Base-by-base conservation (phyloP, 2,797 vertebrate genomes). In the Hoplostethus mediterraneus region DNA sequence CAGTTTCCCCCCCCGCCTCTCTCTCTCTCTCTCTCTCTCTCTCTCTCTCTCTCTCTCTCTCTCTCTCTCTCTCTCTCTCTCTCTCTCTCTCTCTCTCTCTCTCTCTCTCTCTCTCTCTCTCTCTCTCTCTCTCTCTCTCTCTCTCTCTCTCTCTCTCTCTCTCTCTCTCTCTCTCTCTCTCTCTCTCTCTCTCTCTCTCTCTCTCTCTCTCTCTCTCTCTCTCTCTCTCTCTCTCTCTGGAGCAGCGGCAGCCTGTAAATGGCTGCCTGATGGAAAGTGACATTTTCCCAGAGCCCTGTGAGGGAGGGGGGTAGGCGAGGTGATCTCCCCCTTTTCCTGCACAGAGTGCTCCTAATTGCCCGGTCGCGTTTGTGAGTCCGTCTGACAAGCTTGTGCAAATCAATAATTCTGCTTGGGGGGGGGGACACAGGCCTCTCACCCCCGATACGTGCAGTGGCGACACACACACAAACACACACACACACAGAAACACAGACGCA, bases 331-430 rank as follows among this genome's bases (percentile, higher is more conserved):
- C 83, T 85, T 93, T 90, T 86, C 82, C 81, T 82, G 81, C 88
- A 89, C 89, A 86, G 90, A 94, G 89, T 87, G 82, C 79, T 85
- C 85, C 84, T 95, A 94, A 95, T 94, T 94, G 92, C 92, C 89
- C 79, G 80, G 86, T 91, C 81, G 78, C 90, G 88, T 92, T 93
- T 87, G 85, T 90, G 85, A 88, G 88, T 76, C 89, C 73, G 76
- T 83, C 91, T 90, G 92, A 94, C 94, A 93, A 92, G 92, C 90
- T 90, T 33, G 76, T 81, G 83, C 85, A 89, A 93, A 94, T 95
- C 93, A 93, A 94, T 94, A 92, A 91, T 89, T 84, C 86, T 81
- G 80, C 81, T 59, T 25, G 14, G 62, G 76, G 56, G 21, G 0
- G 79, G 79, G 58, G 80, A 79, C 83, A 73, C 71, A 2, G 56